Evolutionary conservation across 2,113 vertebrate genomes (phyloP).

Genomic region (Cyanistes caeruleus): DNA sequence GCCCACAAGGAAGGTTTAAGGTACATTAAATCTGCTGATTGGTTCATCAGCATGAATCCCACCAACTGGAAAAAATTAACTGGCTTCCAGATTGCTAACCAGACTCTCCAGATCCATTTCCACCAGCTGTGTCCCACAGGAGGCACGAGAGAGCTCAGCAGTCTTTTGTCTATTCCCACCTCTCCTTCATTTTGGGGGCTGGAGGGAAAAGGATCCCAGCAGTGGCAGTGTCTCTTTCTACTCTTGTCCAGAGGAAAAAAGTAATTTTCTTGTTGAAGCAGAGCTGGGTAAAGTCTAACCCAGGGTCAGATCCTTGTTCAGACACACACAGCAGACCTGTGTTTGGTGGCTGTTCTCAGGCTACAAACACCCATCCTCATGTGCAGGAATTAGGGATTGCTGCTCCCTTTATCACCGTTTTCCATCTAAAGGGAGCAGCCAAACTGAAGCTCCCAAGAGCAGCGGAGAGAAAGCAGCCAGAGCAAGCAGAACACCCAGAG

Average conservation of each 20-base stretch:
- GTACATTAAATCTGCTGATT: slow-evolving; percentile 63
- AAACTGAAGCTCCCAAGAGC: background rate
- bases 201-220: background rate
- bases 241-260: background rate
- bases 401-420: background rate
- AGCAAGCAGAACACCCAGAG: background rate
- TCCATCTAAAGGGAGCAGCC: background rate
- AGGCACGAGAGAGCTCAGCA: background rate
- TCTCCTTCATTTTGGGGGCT: background rate
- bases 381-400: background rate
- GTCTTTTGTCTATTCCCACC: background rate
- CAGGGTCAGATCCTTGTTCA: background rate
- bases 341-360: background rate
- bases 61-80: slow-evolving; percentile 41
- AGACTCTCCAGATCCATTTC: background rate
- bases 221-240: background rate
- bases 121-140: background rate
- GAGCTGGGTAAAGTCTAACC: background rate
- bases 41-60: slow-evolving; percentile 40
- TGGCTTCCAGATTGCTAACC: slow-evolving; percentile 17
- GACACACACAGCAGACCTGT: background rate
- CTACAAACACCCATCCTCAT: background rate
- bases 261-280: background rate
- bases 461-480: background rate
- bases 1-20: slow-evolving; percentile 58